Evolutionary conservation across 1,140 invertebrate species (phyloP).

Genomic region (Gryllus bimaculatus): DNA sequence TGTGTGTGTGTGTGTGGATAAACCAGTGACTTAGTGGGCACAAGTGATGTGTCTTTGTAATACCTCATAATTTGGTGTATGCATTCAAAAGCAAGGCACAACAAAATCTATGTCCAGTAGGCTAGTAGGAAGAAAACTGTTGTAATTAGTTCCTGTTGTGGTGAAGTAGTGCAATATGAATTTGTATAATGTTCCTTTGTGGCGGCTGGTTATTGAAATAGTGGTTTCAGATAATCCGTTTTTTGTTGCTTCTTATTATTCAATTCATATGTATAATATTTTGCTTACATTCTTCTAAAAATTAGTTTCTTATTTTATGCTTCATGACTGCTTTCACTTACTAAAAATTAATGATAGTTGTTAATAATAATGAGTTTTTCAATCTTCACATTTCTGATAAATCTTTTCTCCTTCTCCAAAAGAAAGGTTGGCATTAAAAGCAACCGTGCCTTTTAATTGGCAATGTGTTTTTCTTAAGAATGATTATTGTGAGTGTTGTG

Average conservation of each 20-base stretch:
- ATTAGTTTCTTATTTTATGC: background rate
- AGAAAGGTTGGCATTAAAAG: too few relatives aligned
- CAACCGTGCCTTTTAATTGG: too few relatives aligned
- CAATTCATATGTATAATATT: background rate
- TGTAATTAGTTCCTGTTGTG: background rate
- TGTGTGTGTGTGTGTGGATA: slow-evolving; percentile 6
- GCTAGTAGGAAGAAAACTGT: slow-evolving; percentile 6
- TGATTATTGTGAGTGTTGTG: too few relatives aligned
- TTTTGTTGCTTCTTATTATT: background rate
- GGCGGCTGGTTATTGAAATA: background rate
- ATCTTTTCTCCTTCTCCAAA: too few relatives aligned
- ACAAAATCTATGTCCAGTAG: slow-evolving; percentile 2
- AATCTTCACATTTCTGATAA: too few relatives aligned
- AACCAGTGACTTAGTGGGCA: slow-evolving; percentile 6
- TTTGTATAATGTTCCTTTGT: background rate
- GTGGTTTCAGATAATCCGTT: background rate
- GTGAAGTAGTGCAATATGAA: background rate
- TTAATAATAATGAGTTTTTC: too few relatives aligned
- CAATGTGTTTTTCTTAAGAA: too few relatives aligned
- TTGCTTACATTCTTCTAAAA: background rate
- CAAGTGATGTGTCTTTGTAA: slow-evolving; percentile 8
- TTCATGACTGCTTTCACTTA: background rate
- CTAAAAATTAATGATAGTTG: too few relatives aligned
- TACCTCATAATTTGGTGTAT: slow-evolving; percentile 12
- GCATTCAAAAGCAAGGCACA: slow-evolving; percentile 6